These are phyloP conservation scores for Sinocyclocheilus anshuiensis DNA, from an alignment of 2,113 vertebrate species.

Conservation along the genomic window DNA sequence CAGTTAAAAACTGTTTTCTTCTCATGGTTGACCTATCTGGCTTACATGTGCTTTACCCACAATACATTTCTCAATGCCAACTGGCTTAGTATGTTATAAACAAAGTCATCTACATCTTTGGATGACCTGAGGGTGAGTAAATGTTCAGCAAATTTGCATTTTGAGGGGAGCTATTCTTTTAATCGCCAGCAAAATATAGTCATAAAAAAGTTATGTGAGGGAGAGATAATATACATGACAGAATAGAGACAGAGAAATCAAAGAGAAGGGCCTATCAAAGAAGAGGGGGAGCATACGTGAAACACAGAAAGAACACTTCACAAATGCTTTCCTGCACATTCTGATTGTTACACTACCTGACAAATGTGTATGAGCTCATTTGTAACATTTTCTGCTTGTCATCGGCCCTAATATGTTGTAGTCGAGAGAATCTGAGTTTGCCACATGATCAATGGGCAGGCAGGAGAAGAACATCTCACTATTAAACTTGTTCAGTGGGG, in stretches of 20 bases:
- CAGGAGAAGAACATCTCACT: constrained; percentile 70
- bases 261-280: neutral
- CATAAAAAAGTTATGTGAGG: neutral
- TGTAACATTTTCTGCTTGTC: constrained; percentile 75
- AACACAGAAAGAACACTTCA: constrained; percentile 18
- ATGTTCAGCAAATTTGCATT: too few relatives aligned
- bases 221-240: constrained; percentile 5
- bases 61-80: too few relatives aligned
- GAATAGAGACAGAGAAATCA: neutral
- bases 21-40: too few relatives aligned
- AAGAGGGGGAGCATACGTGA: neutral
- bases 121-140: too few relatives aligned
- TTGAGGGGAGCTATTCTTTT: too few relatives aligned
- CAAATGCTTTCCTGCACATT: constrained; percentile 65
- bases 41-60: too few relatives aligned
- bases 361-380: constrained; percentile 75
- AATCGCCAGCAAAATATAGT: too few relatives aligned
- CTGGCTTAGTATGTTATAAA: too few relatives aligned
- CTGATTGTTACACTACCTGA: constrained; percentile 62
- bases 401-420: constrained; percentile 68
- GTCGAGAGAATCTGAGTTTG: constrained; percentile 67
- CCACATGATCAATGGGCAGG: constrained; percentile 73
- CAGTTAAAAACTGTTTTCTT: too few relatives aligned
- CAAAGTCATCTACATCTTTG: too few relatives aligned
- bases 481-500: constrained; percentile 74